Percentiles rank a stretch among this genome's conserved stretches.
phyloP scores from a whole-genome alignment of 2,888 invertebrate species.

The Apodemia zela region DNA sequence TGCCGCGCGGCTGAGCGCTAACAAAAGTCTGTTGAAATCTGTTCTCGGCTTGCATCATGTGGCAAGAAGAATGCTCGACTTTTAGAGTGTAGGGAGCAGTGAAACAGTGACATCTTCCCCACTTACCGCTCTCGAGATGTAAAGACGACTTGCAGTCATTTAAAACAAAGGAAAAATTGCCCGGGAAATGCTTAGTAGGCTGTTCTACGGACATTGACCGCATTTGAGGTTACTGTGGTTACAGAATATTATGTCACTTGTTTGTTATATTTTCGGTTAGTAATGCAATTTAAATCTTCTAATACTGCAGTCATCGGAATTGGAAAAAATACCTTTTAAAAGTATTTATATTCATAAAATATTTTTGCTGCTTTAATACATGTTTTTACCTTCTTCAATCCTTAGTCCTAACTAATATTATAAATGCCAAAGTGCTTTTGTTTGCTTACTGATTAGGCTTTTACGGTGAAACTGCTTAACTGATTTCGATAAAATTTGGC shows the following conservation, averaged over 20 bases:
- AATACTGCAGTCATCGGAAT: too few species aligned
- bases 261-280: background rate
- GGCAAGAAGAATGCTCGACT: constrained; percentile 56
- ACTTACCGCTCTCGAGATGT: constrained; percentile 52
- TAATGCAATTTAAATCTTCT: too few species aligned
- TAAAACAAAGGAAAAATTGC: constrained; percentile 72
- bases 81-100: constrained; percentile 53
- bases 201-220: constrained; percentile 61
- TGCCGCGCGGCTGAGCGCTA: constrained; percentile 36
- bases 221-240: constrained; percentile 44
- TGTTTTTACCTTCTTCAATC: too few species aligned
- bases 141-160: constrained; percentile 64
- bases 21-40: constrained; percentile 68
- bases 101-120: constrained; percentile 65
- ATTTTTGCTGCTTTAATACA: too few species aligned
- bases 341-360: too few species aligned
- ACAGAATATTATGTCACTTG: constrained; percentile 13
- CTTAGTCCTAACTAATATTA: too few species aligned
- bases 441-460: too few species aligned
- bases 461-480: too few species aligned
- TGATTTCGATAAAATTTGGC: too few species aligned
- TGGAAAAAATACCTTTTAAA: too few species aligned
- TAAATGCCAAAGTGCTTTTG: too few species aligned
- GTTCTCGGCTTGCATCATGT: constrained; percentile 54
- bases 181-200: constrained; percentile 48